Percentiles rank a stretch among this genome's conserved stretches.
phyloP scores from a whole-genome alignment of 2,888 invertebrate genomes.

The Trichopoda pennipes region DNA sequence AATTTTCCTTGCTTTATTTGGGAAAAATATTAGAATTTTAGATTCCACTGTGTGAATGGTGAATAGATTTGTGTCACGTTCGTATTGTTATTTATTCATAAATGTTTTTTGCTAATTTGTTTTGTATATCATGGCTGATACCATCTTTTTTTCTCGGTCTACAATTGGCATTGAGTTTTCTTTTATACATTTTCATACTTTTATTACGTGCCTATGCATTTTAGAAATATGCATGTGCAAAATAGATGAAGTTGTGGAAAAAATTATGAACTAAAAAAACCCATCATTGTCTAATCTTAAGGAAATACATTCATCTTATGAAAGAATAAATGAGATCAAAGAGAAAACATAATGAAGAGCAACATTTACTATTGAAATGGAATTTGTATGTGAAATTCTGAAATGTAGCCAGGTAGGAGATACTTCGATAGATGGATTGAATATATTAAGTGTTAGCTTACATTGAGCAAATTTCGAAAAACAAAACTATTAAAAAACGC shows the following conservation, averaged over 20 bases:
- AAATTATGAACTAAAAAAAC: constrained; percentile 41
- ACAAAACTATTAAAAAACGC: no score
- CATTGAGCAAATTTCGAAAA: no score
- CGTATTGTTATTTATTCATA: constrained; percentile 5
- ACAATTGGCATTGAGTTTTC: constrained; percentile 31
- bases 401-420: constrained; percentile 10
- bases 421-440: neutral
- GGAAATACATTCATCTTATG: constrained; percentile 44
- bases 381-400: constrained; percentile 15
- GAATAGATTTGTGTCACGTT: neutral
- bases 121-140: neutral
- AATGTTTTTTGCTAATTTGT: neutral
- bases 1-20: no score
- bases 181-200: neutral
- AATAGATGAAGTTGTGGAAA: neutral
- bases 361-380: constrained; percentile 26
- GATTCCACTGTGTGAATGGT: no score
- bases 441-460: no score
- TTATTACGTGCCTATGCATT: neutral
- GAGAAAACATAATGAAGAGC: constrained; percentile 7
- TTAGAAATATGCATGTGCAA: neutral
- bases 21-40: no score
- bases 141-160: constrained; percentile 34
- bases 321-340: constrained; percentile 23
- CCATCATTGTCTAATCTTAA: constrained; percentile 48